These are phyloP conservation scores for Muscidifurax raptorellus DNA, from an alignment of 1,140 invertebrate species.

Conservation along the genomic window DNA sequence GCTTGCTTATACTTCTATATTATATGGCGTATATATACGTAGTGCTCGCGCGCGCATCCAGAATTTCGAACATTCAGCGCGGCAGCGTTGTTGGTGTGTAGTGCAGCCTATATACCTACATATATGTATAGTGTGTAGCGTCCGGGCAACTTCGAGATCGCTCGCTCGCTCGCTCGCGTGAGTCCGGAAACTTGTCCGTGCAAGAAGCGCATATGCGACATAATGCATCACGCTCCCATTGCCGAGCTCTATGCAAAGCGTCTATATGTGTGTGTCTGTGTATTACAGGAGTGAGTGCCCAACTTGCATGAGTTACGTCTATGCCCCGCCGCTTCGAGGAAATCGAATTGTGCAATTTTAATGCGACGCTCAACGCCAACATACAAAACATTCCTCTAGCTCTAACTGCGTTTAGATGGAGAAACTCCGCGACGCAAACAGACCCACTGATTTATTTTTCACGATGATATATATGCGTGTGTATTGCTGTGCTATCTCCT, in stretches of 20 bases:
- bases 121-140: not conserved
- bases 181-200: not conserved
- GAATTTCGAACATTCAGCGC: not conserved
- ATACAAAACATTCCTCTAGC: not conserved
- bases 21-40: too few species aligned
- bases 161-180: too few species aligned
- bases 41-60: not conserved
- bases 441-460: constrained; percentile 1
- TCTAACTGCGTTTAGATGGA: not conserved
- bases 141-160: not conserved
- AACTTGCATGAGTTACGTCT: constrained; percentile 1
- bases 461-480: not conserved
- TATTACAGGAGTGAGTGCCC: not conserved
- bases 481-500: not conserved
- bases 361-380: not conserved
- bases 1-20: not conserved
- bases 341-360: constrained; percentile 2
- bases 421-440: not conserved
- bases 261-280: not conserved
- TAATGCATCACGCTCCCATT: not conserved
- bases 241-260: not conserved
- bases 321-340: not conserved
- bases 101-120: not conserved
- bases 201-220: not conserved
- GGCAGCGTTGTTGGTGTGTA: too few species aligned